Conservation (phyloP, 2,797 vertebrate genomes). For the Meda fulgida region DNA sequence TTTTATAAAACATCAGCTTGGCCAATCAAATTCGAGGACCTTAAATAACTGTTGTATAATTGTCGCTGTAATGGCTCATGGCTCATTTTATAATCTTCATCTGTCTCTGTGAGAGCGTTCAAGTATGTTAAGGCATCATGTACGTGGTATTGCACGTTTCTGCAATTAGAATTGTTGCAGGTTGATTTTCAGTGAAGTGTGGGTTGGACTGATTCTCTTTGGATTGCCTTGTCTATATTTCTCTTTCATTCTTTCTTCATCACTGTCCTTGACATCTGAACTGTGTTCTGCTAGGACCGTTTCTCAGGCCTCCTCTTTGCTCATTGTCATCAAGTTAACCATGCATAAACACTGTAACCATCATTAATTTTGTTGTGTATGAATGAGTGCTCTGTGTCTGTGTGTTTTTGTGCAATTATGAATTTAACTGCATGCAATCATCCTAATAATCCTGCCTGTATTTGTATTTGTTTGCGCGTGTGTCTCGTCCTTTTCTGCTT, state of each 20-base stretch:
- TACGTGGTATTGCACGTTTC: background rate
- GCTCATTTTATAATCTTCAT: background rate
- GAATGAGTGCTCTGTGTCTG: slow-evolving; percentile 24
- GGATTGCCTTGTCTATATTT: slow-evolving; percentile 51
- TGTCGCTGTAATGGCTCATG: background rate
- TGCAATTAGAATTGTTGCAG: background rate
- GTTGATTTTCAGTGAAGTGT: slow-evolving; percentile 45
- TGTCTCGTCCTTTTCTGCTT: slow-evolving; percentile 83
- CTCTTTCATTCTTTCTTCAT: slow-evolving; percentile 35
- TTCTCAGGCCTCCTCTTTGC: background rate
- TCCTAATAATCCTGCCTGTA: slow-evolving; percentile 81
- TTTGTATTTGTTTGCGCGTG: slow-evolving; percentile 54
- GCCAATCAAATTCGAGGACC: background rate
- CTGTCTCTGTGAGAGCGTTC: background rate
- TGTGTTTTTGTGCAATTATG: slow-evolving; percentile 55
- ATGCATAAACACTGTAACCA: slow-evolving; percentile 2
- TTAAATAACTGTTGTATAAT: background rate
- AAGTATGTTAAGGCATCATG: background rate
- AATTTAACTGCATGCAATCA: slow-evolving; percentile 80
- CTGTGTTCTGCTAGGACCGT: background rate
- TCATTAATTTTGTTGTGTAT: slow-evolving; percentile 22
- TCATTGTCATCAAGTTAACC: background rate
- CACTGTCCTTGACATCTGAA: slow-evolving; percentile 14
- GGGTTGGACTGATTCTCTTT: slow-evolving; percentile 26
- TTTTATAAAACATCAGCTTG: background rate